Conservation (phyloP, 2,797 vertebrate genomes). For the Todus mexicanus region DNA sequence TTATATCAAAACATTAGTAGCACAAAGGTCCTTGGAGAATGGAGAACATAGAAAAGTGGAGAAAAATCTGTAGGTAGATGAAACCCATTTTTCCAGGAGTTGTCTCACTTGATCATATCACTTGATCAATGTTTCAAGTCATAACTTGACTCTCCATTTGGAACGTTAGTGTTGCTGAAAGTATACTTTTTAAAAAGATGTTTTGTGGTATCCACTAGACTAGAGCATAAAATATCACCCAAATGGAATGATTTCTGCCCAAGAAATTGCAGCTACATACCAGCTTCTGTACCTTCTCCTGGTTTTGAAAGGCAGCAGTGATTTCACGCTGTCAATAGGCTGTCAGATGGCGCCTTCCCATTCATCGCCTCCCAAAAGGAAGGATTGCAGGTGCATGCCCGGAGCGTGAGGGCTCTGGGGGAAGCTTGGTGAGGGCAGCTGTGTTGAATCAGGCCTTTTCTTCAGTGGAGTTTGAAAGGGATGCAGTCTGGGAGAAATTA, state of each 20-base stretch:
- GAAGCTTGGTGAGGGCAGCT: conserved; percentile 13
- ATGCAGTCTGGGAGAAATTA: background rate
- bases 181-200: background rate
- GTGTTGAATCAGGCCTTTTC: conserved; percentile 40
- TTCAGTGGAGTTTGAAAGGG: background rate
- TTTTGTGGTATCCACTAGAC: background rate
- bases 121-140: background rate
- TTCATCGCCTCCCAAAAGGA: background rate
- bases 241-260: background rate
- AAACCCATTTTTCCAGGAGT: background rate
- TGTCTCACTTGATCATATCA: background rate
- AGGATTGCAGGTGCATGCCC: conserved; percentile 16
- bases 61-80: background rate
- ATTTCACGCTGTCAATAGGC: background rate
- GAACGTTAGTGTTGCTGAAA: background rate
- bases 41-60: background rate
- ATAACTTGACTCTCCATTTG: background rate
- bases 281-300: background rate
- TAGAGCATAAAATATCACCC: background rate
- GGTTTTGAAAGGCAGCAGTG: conserved; percentile 4
- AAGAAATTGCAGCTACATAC: background rate
- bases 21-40: background rate
- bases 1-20: background rate
- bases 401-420: background rate
- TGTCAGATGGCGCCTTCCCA: background rate